Percentiles rank a stretch among this genome's conserved stretches.
These are phyloP conservation scores for Caradrina kadenii DNA, from an alignment of 2,888 invertebrate genomes.

Conservation along the genomic window DNA sequence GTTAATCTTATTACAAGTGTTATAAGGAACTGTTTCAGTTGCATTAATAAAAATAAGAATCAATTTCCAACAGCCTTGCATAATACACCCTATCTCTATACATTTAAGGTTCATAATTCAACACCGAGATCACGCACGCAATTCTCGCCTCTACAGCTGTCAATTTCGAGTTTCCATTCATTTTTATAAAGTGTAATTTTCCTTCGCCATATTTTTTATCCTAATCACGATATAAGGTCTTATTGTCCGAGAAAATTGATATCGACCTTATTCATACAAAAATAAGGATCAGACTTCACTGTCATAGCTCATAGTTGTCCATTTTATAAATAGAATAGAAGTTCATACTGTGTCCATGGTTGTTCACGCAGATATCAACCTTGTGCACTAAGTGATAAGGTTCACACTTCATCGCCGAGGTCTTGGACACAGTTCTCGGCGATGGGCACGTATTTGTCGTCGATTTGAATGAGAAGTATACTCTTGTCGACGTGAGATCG, in stretches of 20 bases:
- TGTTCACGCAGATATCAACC: slow-evolving; percentile 29
- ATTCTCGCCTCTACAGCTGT: slow-evolving; percentile 1
- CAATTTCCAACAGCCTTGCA: slow-evolving; percentile 28
- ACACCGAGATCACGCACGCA: slow-evolving; percentile 43
- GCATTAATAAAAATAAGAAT: slow-evolving; percentile 26
- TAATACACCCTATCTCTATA: slow-evolving; percentile 19
- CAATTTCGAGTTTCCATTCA: slow-evolving; percentile 13
- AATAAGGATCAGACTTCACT: slow-evolving; percentile 51
- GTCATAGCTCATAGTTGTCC: slow-evolving; percentile 30
- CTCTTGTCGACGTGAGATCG: slow-evolving; percentile 98
- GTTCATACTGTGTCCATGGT: slow-evolving; percentile 28
- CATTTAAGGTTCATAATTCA: slow-evolving; percentile 47
- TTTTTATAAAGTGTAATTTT: slow-evolving; percentile 31
- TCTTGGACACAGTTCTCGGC: slow-evolving; percentile 96
- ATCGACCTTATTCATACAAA: slow-evolving; percentile 26
- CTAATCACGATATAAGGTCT: slow-evolving; percentile 19
- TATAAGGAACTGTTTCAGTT: slow-evolving; percentile 42
- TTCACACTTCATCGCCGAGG: slow-evolving; percentile 92
- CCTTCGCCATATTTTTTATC: slow-evolving; percentile 23
- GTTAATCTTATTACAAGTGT: slow-evolving; percentile 13
- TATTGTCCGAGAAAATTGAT: slow-evolving; percentile 17
- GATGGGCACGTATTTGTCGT: slow-evolving; percentile 97
- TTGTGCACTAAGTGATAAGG: neutral
- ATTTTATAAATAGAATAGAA: slow-evolving; percentile 17
- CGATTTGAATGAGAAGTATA: slow-evolving; percentile 97